phyloP scores from a whole-genome alignment of 1,140 invertebrate species.

The Dufourea novaeangliae region DNA sequence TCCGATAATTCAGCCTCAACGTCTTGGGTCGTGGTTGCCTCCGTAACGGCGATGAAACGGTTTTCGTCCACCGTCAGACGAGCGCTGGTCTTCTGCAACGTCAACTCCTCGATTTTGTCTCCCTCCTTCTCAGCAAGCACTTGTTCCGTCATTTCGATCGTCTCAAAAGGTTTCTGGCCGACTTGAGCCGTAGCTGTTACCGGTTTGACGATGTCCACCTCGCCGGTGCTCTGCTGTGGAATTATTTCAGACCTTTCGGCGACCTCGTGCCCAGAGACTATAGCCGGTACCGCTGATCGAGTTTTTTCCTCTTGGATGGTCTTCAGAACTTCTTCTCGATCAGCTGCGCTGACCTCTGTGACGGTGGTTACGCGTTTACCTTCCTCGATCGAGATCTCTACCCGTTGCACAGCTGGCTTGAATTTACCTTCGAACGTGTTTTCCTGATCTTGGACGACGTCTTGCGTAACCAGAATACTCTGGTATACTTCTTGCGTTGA shows the following conservation, averaged over 20 bases:
- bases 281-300: conserved; percentile 58
- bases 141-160: conserved; percentile 63
- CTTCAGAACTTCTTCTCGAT: conserved; percentile 73
- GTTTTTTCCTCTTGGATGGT: conserved; percentile 56
- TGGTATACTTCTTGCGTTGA: conserved; percentile 63
- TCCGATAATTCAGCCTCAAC: conserved; percentile 61
- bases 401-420: conserved; percentile 68
- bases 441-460: conserved; percentile 78
- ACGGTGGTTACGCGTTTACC: conserved; percentile 73
- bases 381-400: conserved; percentile 74
- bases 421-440: conserved; percentile 71
- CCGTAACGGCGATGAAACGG: conserved; percentile 67
- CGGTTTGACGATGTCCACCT: conserved; percentile 57
- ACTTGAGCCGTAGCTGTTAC: conserved; percentile 54
- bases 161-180: conserved; percentile 68
- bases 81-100: conserved; percentile 57
- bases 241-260: conserved; percentile 66
- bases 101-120: conserved; percentile 51
- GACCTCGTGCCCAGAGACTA: conserved; percentile 65
- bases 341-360: conserved; percentile 72
- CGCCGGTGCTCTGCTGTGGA: conserved; percentile 47
- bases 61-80: conserved; percentile 72
- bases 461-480: conserved; percentile 76
- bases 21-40: conserved; percentile 65
- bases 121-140: conserved; percentile 64